Percentiles rank a stretch among this genome's conserved stretches.
These are phyloP conservation scores for Misgurnus anguillicaudatus DNA, from an alignment of 2,113 vertebrate genomes.

Conservation along the genomic window DNA sequence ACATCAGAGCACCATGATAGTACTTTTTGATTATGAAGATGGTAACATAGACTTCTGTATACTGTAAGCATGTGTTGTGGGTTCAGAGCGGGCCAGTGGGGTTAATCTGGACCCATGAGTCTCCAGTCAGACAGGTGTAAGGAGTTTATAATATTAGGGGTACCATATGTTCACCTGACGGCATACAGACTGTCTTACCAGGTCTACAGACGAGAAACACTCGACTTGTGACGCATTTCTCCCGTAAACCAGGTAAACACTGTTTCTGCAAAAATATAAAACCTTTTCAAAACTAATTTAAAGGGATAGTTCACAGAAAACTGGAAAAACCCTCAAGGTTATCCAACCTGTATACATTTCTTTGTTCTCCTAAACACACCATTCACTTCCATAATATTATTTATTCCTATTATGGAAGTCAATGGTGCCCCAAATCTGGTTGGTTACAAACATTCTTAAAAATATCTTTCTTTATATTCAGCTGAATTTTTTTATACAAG, in stretches of 20 bases:
- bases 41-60: no score
- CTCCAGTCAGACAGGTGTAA: neutral
- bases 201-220: slow-evolving; percentile 13
- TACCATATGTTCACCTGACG: neutral
- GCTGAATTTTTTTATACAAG: no score
- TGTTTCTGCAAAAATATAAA: neutral
- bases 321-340: no score
- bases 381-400: no score
- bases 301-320: neutral
- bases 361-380: no score
- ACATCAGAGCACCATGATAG: no score
- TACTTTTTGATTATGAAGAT: no score
- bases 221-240: neutral
- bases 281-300: neutral
- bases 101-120: slow-evolving; percentile 12
- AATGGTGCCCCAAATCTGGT: no score
- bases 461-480: no score
- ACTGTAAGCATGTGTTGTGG: neutral
- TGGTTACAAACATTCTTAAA: no score
- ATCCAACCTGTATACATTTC: no score
- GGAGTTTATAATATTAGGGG: slow-evolving; percentile 10
- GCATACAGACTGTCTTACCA: neutral
- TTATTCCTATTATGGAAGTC: no score
- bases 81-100: neutral
- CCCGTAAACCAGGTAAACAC: neutral